Evolutionary conservation across 2,797 vertebrate species (phyloP).

Genomic region (Chaunax sp.): DNA sequence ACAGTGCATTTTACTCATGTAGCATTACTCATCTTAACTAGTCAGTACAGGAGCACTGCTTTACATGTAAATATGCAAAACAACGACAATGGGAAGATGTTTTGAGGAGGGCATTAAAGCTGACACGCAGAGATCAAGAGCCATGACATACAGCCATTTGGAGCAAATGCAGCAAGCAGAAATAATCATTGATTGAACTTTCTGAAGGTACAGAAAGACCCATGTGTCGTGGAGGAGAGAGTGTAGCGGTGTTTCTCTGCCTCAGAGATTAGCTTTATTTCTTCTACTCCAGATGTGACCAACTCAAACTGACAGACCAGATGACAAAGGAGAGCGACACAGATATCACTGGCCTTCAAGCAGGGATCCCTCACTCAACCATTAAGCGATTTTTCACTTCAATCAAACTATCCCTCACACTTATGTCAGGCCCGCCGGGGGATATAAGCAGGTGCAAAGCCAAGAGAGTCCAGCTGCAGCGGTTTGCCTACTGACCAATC

Average conservation of each 20-base stretch:
- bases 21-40: slow-evolving; percentile 8
- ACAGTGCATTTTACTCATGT: not conserved
- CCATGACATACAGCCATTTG: slow-evolving; percentile 35
- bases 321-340: slow-evolving; percentile 36
- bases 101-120: slow-evolving; percentile 13
- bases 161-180: slow-evolving; percentile 9
- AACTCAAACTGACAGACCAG: slow-evolving; percentile 40
- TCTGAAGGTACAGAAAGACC: slow-evolving; percentile 41
- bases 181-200: slow-evolving; percentile 24
- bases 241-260: slow-evolving; percentile 38
- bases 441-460: slow-evolving; percentile 74
- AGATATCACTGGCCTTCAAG: slow-evolving; percentile 36
- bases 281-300: slow-evolving; percentile 64
- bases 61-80: not conserved
- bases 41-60: not conserved
- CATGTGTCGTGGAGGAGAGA: slow-evolving; percentile 14
- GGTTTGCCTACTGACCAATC: slow-evolving; percentile 38
- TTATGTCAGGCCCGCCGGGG: slow-evolving; percentile 59
- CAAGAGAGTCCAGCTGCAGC: slow-evolving; percentile 51
- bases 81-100: slow-evolving; percentile 10
- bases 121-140: slow-evolving; percentile 13
- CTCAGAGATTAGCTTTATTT: slow-evolving; percentile 43
- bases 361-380: slow-evolving; percentile 30
- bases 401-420: slow-evolving; percentile 52
- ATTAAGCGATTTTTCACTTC: slow-evolving; percentile 36